These are phyloP conservation scores for Daubentonia madagascariensis DNA, from an alignment of 2,113 vertebrate genomes.

Conservation along the genomic window DNA sequence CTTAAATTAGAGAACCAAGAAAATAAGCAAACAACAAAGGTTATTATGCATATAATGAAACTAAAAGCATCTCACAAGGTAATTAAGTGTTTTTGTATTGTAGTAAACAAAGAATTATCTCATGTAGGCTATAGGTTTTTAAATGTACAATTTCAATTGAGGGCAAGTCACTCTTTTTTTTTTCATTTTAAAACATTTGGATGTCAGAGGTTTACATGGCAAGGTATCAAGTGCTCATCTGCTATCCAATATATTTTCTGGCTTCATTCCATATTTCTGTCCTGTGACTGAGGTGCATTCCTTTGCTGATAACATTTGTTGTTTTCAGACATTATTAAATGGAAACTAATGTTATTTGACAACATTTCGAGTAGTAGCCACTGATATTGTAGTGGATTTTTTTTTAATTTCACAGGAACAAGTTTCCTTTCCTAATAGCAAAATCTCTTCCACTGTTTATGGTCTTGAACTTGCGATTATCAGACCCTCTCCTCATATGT, in stretches of 20 bases:
- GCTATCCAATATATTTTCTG: neutral
- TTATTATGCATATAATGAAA: conserved; percentile 1
- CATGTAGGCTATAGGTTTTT: neutral
- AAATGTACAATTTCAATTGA: neutral
- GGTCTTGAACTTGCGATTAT: neutral
- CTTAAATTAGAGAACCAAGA: conserved; percentile 59
- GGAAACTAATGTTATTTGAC: neutral
- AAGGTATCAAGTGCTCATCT: neutral
- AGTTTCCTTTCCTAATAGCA: neutral
- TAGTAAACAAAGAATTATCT: neutral
- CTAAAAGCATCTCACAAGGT: neutral
- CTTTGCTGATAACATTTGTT: neutral
- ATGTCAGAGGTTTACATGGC: neutral
- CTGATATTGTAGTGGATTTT: neutral
- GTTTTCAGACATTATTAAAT: neutral
- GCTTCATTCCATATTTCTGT: neutral
- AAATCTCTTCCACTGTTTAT: neutral
- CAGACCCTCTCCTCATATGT: neutral
- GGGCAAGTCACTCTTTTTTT: neutral
- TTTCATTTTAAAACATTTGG: neutral
- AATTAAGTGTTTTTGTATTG: conserved; percentile 21
- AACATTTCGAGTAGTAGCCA: neutral
- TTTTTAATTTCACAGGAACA: neutral
- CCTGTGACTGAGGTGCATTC: neutral
- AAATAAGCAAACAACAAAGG: conserved; percentile 36